Percentiles rank a stretch among this genome's conserved stretches.
phyloP scores from a whole-genome alignment of 1,140 invertebrate genomes.

The Temnothorax nylanderi region DNA sequence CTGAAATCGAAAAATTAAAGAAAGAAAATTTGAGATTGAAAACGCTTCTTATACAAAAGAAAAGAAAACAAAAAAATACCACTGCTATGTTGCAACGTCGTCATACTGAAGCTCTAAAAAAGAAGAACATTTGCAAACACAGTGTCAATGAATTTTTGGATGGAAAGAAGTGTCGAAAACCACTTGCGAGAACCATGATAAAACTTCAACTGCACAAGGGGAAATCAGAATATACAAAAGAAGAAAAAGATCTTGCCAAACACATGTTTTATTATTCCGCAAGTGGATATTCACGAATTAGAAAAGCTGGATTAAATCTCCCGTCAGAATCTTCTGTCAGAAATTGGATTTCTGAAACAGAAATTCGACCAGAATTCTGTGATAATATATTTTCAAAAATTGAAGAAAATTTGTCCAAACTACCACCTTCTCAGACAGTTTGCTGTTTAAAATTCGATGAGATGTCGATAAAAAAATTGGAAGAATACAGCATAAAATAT shows the following conservation, averaged over 20 bases:
- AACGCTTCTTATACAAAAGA: background rate
- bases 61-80: slow-evolving; percentile 2
- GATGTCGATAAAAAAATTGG: slow-evolving; percentile 10
- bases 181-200: background rate
- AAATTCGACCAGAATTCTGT: slow-evolving; percentile 15
- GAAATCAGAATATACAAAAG: background rate
- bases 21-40: slow-evolving; percentile 2
- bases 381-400: background rate
- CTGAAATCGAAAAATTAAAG: slow-evolving; percentile 15
- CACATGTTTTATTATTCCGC: slow-evolving; percentile 4
- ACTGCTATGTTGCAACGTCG: background rate
- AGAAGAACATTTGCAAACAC: background rate
- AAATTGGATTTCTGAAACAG: slow-evolving; percentile 10
- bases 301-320: slow-evolving; percentile 11
- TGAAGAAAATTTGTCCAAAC: background rate
- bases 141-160: slow-evolving; percentile 2
- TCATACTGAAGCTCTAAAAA: background rate
- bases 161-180: background rate
- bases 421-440: background rate
- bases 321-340: slow-evolving; percentile 3
- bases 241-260: background rate
- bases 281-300: background rate
- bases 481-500: background rate
- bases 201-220: background rate
- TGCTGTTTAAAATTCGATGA: slow-evolving; percentile 6